Evolutionary conservation across 2,888 invertebrate species (phyloP).

Genomic region (Esperia sulphurella): DNA sequence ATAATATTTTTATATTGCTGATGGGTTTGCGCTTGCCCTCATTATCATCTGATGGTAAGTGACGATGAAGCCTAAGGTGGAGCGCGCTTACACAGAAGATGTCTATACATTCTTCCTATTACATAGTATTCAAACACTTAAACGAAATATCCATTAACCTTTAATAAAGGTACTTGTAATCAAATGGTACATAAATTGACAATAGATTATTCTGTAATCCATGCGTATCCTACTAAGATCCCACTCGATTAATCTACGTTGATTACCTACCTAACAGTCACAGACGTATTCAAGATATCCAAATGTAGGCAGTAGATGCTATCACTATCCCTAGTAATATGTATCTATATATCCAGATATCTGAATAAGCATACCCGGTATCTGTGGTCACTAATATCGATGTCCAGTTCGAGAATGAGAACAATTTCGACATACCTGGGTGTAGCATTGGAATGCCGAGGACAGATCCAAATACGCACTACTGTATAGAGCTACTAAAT

Average conservation of each 20-base stretch:
- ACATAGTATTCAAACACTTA: too few species aligned
- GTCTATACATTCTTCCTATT: too few species aligned
- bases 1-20: too few species aligned
- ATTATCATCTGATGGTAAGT: too few species aligned
- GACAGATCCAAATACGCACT: constrained; percentile 43
- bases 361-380: neutral
- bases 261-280: neutral
- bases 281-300: neutral
- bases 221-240: constrained; percentile 11
- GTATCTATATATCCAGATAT: neutral
- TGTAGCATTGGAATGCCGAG: constrained; percentile 53
- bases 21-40: too few species aligned
- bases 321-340: neutral
- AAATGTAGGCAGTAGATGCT: too few species aligned
- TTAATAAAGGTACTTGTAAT: neutral
- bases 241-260: constrained; percentile 15
- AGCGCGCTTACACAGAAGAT: too few species aligned
- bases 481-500: constrained; percentile 10
- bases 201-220: constrained; percentile 14
- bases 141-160: too few species aligned
- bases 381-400: constrained; percentile 18
- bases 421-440: constrained; percentile 55
- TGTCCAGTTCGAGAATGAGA: constrained; percentile 44
- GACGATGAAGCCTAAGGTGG: too few species aligned
- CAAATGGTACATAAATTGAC: constrained; percentile 10